Conservation (phyloP, 2,888 invertebrate species). For the Phrixothrix hirtus region DNA sequence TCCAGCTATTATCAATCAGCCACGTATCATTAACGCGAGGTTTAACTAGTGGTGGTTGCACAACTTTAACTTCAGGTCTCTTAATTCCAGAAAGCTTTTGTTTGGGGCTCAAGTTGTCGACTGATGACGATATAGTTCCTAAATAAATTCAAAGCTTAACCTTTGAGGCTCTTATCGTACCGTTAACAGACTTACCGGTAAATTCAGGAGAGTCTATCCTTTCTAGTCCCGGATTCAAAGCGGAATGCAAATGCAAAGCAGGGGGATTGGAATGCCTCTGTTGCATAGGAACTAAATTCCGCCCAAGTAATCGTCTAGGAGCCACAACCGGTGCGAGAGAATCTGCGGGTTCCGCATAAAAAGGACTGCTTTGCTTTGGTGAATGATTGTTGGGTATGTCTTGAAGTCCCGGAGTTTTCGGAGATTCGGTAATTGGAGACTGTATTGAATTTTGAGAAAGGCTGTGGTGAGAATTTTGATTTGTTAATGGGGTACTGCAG, state of each 20-base stretch:
- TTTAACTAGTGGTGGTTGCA: slow-evolving; percentile 70
- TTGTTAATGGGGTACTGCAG: slow-evolving; percentile 46
- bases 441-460: slow-evolving; percentile 49
- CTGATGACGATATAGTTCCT: slow-evolving; percentile 65
- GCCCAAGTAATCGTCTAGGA: slow-evolving; percentile 42
- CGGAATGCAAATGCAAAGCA: slow-evolving; percentile 49
- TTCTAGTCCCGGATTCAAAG: slow-evolving; percentile 49
- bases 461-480: slow-evolving; percentile 41
- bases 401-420: slow-evolving; percentile 20
- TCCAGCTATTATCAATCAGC: slow-evolving; percentile 90
- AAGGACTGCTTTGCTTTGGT: slow-evolving; percentile 78
- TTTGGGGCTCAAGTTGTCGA: slow-evolving; percentile 66
- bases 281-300: slow-evolving; percentile 46
- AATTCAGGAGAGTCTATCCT: slow-evolving; percentile 54
- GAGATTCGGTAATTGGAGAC: slow-evolving; percentile 40
- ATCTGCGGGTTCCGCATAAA: slow-evolving; percentile 89
- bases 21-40: slow-evolving; percentile 64
- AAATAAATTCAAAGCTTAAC: slow-evolving; percentile 14
- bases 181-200: slow-evolving; percentile 39
- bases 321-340: slow-evolving; percentile 67
- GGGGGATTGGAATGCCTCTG: slow-evolving; percentile 60
- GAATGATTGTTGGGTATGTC: slow-evolving; percentile 33
- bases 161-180: slow-evolving; percentile 6
- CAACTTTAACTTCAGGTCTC: slow-evolving; percentile 69
- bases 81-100: slow-evolving; percentile 45